Evolutionary conservation across 2,113 vertebrate species (phyloP).

Genomic region (Pelusios castaneus): DNA sequence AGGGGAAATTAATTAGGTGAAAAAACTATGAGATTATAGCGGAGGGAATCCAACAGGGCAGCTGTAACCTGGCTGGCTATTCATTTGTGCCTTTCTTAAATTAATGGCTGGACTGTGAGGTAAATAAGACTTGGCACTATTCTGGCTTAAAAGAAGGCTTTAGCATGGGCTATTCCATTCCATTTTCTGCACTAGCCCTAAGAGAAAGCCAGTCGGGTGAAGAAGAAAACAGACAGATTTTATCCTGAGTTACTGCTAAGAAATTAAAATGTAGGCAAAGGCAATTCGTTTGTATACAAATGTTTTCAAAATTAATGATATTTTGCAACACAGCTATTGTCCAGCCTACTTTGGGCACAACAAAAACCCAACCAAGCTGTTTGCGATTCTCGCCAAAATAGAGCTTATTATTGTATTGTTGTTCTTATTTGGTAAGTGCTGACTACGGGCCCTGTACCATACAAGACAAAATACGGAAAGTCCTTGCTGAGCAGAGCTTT

Average conservation of each 20-base stretch:
- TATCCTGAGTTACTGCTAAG: neutral
- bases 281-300: neutral
- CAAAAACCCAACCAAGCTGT: neutral
- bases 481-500: too few relatives aligned
- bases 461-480: neutral
- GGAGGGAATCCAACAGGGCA: conserved; percentile 85
- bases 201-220: neutral
- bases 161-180: conserved; percentile 24
- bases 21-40: conserved; percentile 91
- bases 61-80: conserved; percentile 80
- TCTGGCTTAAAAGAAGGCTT: conserved; percentile 66
- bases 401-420: neutral
- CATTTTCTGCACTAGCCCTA: conserved; percentile 15
- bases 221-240: neutral
- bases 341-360: neutral
- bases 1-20: conserved; percentile 93
- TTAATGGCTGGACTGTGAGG: conserved; percentile 75
- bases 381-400: too few relatives aligned
- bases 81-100: conserved; percentile 78
- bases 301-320: neutral
- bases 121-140: conserved; percentile 68
- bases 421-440: neutral
- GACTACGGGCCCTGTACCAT: neutral
- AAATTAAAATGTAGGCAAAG: neutral
- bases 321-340: neutral